These are phyloP conservation scores for Eurosta solidaginis DNA, from an alignment of 1,140 invertebrate genomes.

Conservation along the genomic window DNA sequence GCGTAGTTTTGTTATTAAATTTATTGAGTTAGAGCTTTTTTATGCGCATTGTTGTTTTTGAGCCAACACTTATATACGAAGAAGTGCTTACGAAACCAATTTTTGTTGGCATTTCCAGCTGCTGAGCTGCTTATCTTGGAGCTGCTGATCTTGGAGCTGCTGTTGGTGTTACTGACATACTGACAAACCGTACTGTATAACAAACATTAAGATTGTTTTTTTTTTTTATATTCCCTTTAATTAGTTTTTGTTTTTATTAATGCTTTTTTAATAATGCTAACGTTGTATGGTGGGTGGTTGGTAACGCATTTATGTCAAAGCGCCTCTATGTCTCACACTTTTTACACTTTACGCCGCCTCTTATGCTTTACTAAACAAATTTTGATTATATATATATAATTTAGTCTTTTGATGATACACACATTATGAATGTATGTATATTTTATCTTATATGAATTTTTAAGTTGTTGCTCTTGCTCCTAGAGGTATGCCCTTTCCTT, in stretches of 20 bases:
- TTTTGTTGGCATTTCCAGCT: neutral
- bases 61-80: neutral
- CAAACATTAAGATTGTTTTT: neutral
- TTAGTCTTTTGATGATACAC: neutral
- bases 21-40: neutral
- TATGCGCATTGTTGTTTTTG: neutral
- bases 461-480: neutral
- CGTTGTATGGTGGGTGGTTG: neutral
- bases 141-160: neutral
- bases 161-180: neutral
- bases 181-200: neutral
- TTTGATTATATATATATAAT: neutral
- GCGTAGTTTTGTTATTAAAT: neutral
- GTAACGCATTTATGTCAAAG: neutral
- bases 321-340: neutral
- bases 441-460: neutral
- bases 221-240: neutral
- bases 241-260: neutral
- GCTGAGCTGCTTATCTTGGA: neutral
- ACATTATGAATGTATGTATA: neutral
- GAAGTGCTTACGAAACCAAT: too few species aligned
- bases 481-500: conserved; percentile 20
- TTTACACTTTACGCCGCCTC: neutral
- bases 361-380: neutral
- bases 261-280: neutral